Evolutionary conservation across 2,797 vertebrate genomes (phyloP).

Genomic region (Gymnodraco acuticeps): DNA sequence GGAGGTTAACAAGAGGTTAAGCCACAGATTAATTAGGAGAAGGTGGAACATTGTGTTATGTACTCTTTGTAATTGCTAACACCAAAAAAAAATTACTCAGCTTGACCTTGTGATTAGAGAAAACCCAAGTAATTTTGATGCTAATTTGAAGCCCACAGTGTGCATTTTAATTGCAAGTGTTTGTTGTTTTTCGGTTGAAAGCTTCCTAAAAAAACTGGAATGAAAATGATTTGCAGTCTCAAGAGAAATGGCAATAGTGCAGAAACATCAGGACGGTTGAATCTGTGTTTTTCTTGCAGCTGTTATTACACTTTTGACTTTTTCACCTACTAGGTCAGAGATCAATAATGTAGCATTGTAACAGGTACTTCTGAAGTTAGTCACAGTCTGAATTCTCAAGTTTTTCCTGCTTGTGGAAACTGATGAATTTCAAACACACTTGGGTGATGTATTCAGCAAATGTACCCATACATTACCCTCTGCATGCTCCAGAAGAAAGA

Average conservation of each 20-base stretch:
- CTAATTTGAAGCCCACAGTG: conserved; percentile 42
- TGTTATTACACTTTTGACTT: not conserved
- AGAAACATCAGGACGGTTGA: not conserved
- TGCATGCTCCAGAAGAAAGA: conserved; percentile 18
- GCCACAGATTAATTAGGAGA: conserved; percentile 31
- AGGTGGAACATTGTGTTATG: conserved; percentile 2
- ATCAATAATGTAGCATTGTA: not conserved
- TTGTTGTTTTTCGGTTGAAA: conserved; percentile 20
- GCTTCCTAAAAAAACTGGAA: conserved; percentile 32
- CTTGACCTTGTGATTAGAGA: conserved; percentile 49
- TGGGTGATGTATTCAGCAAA: conserved; percentile 31
- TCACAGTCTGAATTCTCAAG: conserved; percentile 9
- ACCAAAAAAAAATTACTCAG: conserved; percentile 25
- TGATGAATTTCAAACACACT: conserved; percentile 54
- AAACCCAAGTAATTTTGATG: conserved; percentile 23
- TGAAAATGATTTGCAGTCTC: conserved; percentile 31
- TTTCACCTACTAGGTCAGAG: not conserved
- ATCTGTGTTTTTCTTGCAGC: not conserved
- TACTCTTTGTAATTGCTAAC: not conserved
- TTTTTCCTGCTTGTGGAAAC: conserved; percentile 25
- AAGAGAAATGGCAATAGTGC: not conserved
- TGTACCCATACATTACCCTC: conserved; percentile 54
- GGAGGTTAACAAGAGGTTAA: conserved; percentile 34
- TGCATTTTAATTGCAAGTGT: conserved; percentile 39
- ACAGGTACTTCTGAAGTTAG: not conserved